These are phyloP conservation scores for Hydrozoanthus tunicans DNA, from an alignment of 64 coral and sea anemone species.

Conservation along the genomic window DNA sequence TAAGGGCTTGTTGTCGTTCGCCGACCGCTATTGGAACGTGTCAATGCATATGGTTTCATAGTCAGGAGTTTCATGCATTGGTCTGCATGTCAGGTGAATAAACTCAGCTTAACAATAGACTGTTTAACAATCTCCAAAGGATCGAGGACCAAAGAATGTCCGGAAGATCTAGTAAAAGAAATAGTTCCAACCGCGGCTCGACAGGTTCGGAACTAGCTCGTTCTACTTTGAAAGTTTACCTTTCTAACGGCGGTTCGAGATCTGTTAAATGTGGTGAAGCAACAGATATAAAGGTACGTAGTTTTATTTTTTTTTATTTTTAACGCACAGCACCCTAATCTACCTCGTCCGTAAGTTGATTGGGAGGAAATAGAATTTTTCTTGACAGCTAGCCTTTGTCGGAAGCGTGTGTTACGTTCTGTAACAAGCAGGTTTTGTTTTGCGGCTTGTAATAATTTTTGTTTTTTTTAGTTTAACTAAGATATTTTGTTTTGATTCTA, in stretches of 20 bases:
- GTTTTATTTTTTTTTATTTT: background rate
- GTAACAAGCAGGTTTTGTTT: background rate
- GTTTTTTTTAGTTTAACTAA: background rate
- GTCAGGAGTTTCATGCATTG: slow-evolving; percentile 36
- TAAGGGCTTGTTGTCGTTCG: background rate
- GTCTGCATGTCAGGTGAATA: slow-evolving; percentile 54
- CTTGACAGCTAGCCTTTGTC: slow-evolving; percentile 16
- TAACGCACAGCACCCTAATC: background rate
- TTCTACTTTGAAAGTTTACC: slow-evolving; percentile 91
- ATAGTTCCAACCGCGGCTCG: slow-evolving; percentile 89
- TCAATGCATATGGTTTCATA: slow-evolving; percentile 49
- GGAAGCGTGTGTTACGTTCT: background rate
- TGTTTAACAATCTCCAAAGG: slow-evolving; percentile 6
- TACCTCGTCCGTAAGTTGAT: background rate
- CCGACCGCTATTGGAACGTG: background rate
- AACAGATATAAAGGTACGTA: slow-evolving; percentile 94
- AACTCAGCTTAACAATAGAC: background rate
- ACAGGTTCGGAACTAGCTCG: slow-evolving; percentile 85
- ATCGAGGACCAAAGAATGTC: slow-evolving; percentile 67
- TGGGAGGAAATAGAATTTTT: slow-evolving; percentile 14
- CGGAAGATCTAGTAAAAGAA: slow-evolving; percentile 75
- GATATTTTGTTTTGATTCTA: background rate
- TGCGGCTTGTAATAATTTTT: background rate
- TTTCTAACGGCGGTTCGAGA: slow-evolving; percentile 95
- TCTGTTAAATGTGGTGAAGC: slow-evolving; percentile 98